These are phyloP conservation scores for Heterohyrax brucei DNA, from an alignment of 2,797 vertebrate species.

Conservation along the genomic window DNA sequence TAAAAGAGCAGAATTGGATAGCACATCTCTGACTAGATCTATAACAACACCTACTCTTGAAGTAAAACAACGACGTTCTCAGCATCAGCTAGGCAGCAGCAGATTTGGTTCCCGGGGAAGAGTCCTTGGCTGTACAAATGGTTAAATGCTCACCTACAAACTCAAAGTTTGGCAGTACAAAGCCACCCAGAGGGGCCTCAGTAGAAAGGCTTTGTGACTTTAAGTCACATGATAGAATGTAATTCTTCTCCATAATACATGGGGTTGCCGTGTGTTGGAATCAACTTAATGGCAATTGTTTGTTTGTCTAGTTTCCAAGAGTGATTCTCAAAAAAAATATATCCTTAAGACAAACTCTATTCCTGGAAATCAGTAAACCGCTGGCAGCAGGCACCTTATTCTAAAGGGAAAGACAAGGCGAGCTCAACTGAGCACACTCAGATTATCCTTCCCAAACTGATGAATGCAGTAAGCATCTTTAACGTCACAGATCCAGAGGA, in stretches of 20 bases:
- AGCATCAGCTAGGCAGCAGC: not conserved
- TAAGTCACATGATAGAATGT: not conserved
- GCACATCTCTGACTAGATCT: constrained; percentile 68
- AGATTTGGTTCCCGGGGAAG: not conserved
- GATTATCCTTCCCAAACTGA: not conserved
- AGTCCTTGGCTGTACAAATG: not conserved
- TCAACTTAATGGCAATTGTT: not conserved
- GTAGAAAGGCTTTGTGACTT: not conserved
- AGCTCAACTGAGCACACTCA: not conserved
- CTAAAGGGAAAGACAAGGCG: not conserved
- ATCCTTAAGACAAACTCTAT: not conserved
- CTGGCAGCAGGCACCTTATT: not conserved
- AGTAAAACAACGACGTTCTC: constrained; percentile 26
- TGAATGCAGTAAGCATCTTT: not conserved
- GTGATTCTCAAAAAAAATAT: not conserved
- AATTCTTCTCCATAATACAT: not conserved
- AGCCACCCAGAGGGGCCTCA: not conserved
- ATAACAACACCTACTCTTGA: constrained; percentile 46
- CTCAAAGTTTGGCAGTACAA: not conserved
- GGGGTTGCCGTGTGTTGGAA: not conserved
- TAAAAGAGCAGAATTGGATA: constrained; percentile 47
- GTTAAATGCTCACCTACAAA: not conserved
- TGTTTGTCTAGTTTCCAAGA: not conserved
- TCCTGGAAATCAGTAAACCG: not conserved
- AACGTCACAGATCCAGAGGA: not conserved